Base-by-base conservation (phyloP, 2,797 vertebrate genomes). In the Xiphorhynchus erythropygius region DNA sequence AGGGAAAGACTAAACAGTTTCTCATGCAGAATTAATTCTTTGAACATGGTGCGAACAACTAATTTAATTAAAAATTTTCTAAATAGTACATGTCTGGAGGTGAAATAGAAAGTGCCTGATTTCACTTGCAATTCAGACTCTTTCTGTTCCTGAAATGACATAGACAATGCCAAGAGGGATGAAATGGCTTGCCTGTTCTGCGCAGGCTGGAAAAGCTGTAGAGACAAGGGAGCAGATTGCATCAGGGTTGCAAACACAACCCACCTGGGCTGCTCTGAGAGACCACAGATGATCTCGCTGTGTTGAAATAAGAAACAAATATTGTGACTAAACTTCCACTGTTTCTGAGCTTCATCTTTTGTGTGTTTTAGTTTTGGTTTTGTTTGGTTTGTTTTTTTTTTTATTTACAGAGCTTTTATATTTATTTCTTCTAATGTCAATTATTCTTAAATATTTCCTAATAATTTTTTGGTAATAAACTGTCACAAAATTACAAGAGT, bases 311-410 rank as follows among this genome's bases (percentile, higher is more conserved):
- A 73, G 42, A 39, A 84, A 52, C 3, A 47, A 63, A 27, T 17
- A 30, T 1, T 27, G 18, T 25, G 23, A 41, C 15, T 65, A 56
- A 67, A 50, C 7, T 50, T 55, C 6, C 7, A 5, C 9, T 17
- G 5, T 12, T 81, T 74, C 60, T 52, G 25, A 79, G 28, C 32
- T 55, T 68, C 8, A 21, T 4, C 2, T 83, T 84, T 56, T 21
- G 15, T 10, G 8, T 0, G 0, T 6, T 64, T 50, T 22, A 11
- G 3, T 46, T 46, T 46, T 46, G 44, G 5, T 44, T 44, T 44
- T 44, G 44, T 21, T 44, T 46, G 10, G 21, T 46, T 46, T 11
- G 44, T 11, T 37, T 22, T 52, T 52, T 35, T 33, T 28, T 17
- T 21, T 15, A 41, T 27, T 62, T 41, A 25, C 4, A 39, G 47